phyloP scores from a whole-genome alignment of 1,140 invertebrate genomes.

The Gyrodactylus salaris region DNA sequence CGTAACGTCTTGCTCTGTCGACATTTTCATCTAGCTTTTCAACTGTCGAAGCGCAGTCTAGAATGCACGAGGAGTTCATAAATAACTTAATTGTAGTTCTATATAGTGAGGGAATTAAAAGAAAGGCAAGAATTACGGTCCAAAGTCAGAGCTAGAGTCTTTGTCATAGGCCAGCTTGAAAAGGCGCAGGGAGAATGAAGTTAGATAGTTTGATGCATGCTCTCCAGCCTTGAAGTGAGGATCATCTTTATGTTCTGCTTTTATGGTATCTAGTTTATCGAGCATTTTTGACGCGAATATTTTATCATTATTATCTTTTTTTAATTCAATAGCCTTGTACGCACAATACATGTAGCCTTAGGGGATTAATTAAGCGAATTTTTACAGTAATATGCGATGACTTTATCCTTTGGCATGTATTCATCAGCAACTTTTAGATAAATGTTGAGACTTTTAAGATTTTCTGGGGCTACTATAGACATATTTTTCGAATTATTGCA shows the following conservation, averaged over 20 bases:
- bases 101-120: neutral
- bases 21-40: neutral
- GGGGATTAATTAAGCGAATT: neutral
- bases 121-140: neutral
- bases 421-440: neutral
- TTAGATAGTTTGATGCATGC: neutral
- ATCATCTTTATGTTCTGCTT: neutral
- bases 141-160: neutral
- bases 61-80: neutral
- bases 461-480: too few species aligned
- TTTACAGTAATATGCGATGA: neutral
- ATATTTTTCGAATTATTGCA: too few species aligned
- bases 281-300: neutral
- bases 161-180: neutral
- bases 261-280: neutral
- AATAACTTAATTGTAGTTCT: neutral
- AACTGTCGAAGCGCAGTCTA: neutral
- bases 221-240: neutral
- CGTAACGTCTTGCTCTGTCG: neutral
- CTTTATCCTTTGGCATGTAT: neutral
- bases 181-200: neutral
- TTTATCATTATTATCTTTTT: neutral
- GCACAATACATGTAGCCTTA: neutral
- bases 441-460: neutral
- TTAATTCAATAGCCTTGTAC: neutral